Conservation (phyloP, 2,113 vertebrate genomes). For the Atlantisia rogersi region DNA sequence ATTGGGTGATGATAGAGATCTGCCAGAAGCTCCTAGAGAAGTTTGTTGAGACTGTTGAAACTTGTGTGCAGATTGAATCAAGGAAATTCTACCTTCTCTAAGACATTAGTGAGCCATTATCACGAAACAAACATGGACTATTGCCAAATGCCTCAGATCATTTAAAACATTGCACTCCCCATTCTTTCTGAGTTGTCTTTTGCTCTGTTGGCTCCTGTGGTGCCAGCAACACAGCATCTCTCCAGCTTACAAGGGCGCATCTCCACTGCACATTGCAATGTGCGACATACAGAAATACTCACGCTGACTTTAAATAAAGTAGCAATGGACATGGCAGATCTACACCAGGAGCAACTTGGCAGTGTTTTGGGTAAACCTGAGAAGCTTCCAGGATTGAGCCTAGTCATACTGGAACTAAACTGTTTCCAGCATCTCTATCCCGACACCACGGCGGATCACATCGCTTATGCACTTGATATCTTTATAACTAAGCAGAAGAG, state of each 20-base stretch:
- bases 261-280: not conserved
- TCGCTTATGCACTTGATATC: slow-evolving; percentile 2
- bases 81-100: not conserved
- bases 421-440: not conserved
- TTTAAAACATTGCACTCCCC: not conserved
- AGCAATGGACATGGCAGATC: not conserved
- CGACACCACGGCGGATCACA: not conserved
- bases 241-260: not conserved
- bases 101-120: not conserved
- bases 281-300: not conserved
- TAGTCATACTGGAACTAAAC: not conserved
- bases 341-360: not conserved
- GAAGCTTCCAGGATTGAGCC: not conserved
- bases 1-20: not conserved
- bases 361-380: not conserved
- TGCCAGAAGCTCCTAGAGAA: not conserved
- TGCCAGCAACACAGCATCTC: not conserved
- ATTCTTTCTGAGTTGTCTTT: not conserved
- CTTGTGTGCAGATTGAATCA: not conserved
- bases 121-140: not conserved
- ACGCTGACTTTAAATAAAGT: not conserved
- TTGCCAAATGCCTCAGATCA: not conserved
- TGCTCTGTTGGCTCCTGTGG: not conserved
- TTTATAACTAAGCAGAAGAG: slow-evolving; percentile 46
- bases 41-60: not conserved